Evolutionary conservation across 2,113 vertebrate species (phyloP), one percentile per base, ranked within the genome.

Genomic region (Calypte anna): DNA sequence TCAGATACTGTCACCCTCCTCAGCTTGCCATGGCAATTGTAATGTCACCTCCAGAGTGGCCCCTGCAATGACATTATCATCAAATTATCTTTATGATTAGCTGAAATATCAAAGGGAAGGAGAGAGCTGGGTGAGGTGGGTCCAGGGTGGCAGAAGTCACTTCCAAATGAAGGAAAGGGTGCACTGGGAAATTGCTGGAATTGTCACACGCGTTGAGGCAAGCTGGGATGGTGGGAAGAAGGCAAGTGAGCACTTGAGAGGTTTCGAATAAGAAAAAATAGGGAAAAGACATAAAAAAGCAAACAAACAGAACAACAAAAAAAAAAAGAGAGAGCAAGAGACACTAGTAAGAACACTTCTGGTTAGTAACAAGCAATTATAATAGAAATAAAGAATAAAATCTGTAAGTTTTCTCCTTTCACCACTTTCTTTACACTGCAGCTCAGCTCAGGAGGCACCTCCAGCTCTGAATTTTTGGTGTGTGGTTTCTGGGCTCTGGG

Each of bases 121-220:
- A 58, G 58, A 58, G 86, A 61, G 17, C 31, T 6, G 63, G 88
- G 54, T 15, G 10, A 40, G 40, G 40, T 23, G 44, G 44, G 36
- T 51, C 91, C 24, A 36, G 63, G 73, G 59, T 0, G 15, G 25
- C 23, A 50, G 62, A 83, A 86, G 6, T 6, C 27, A 58, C 10
- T 69, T 50, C 46, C 14, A 4, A 54, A 80, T 48, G 54, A 30
- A 58, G 51, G 72, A 43, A 76, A 38, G n/a, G n/a, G 21, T 38
- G 40, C 10, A 27, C n/a, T 5, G 8, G 25, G 50, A 3, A 31
- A 7, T 8, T 10, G 4, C 72, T 68, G 83, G 54, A 83, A 28
- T 28, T 40, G 27, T 46, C 10, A 1, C 2, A 18, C 2, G 3
- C n/a, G 21, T 18, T 0, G 0, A 54, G 64, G 43, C 23, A 50